A percentile compares a stretch with the other conserved stretches of the same genome.
Conservation (phyloP, 2,888 invertebrate genomes). For the Eulithis testata region DNA sequence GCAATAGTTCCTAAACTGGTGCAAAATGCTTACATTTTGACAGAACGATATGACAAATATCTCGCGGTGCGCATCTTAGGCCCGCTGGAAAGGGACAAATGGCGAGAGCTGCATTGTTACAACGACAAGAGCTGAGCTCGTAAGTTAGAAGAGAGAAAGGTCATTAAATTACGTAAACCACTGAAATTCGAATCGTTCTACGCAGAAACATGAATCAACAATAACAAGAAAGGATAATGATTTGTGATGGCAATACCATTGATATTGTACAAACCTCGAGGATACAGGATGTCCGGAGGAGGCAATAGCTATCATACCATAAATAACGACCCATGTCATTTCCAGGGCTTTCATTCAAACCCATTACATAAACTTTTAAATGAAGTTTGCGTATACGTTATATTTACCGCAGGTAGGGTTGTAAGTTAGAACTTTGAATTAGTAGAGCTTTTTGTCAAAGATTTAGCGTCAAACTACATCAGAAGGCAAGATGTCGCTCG, state of each 20-base stretch:
- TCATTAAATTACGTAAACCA: too few species aligned
- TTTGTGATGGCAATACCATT: constrained; percentile 36
- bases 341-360: constrained; percentile 70
- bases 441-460: too few species aligned
- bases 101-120: too few species aligned
- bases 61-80: too few species aligned
- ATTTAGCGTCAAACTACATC: too few species aligned
- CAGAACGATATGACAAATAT: too few species aligned
- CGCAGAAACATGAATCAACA: constrained; percentile 9
- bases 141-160: too few species aligned
- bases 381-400: constrained; percentile 62
- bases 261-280: constrained; percentile 40
- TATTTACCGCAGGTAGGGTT: constrained; percentile 49
- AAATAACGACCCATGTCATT: constrained; percentile 65
- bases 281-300: constrained; percentile 40
- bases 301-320: constrained; percentile 53
- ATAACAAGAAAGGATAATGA: constrained; percentile 34
- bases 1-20: too few species aligned
- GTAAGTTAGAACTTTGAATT: background rate
- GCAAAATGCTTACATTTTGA: too few species aligned
- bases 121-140: too few species aligned
- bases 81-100: too few species aligned
- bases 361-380: constrained; percentile 73
- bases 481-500: too few species aligned
- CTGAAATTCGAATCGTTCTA: background rate